Evolutionary conservation across 2,888 invertebrate genomes (phyloP).

Genomic region (Alloscopus bannaensis): DNA sequence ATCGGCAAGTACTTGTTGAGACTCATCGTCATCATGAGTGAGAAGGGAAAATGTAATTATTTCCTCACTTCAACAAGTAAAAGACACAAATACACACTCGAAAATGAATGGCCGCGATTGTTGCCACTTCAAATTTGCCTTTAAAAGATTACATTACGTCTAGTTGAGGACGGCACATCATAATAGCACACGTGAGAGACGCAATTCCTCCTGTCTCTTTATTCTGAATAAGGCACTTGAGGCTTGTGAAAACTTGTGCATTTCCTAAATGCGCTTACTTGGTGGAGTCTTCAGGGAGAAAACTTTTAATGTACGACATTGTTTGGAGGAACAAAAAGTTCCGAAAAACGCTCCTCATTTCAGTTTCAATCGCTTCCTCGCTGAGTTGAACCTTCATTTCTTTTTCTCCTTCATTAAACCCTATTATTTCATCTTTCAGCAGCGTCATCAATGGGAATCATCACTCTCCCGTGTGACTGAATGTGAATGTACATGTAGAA

Average conservation of each 20-base stretch:
- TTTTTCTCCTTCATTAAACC: slow-evolving; percentile 31
- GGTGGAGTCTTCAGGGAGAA: slow-evolving; percentile 1
- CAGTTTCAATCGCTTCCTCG: slow-evolving; percentile 18
- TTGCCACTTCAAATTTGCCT: slow-evolving; percentile 24
- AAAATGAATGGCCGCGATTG: slow-evolving; percentile 31
- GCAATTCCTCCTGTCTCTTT: slow-evolving; percentile 2
- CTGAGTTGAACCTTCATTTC: slow-evolving; percentile 7
- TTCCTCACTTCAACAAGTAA: slow-evolving; percentile 17
- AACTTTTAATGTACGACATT: too few species aligned
- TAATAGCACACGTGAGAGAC: slow-evolving; percentile 17
- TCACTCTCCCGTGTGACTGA: neutral
- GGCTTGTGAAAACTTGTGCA: too few species aligned
- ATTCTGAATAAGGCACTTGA: slow-evolving; percentile 10
- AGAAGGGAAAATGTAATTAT: slow-evolving; percentile 48
- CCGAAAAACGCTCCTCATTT: slow-evolving; percentile 7
- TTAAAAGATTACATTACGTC: slow-evolving; percentile 6
- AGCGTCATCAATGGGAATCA: slow-evolving; percentile 1
- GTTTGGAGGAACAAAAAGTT: slow-evolving; percentile 1
- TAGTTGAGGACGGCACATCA: slow-evolving; percentile 1
- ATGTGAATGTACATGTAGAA: neutral
- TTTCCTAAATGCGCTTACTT: too few species aligned
- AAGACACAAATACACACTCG: slow-evolving; percentile 15
- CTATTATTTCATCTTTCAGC: slow-evolving; percentile 27
- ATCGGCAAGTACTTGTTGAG: slow-evolving; percentile 18
- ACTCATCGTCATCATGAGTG: neutral